Percentiles rank a stretch among this genome's conserved stretches.
phyloP scores from a whole-genome alignment of 2,113 vertebrate genomes.

The Lutjanus erythropterus region DNA sequence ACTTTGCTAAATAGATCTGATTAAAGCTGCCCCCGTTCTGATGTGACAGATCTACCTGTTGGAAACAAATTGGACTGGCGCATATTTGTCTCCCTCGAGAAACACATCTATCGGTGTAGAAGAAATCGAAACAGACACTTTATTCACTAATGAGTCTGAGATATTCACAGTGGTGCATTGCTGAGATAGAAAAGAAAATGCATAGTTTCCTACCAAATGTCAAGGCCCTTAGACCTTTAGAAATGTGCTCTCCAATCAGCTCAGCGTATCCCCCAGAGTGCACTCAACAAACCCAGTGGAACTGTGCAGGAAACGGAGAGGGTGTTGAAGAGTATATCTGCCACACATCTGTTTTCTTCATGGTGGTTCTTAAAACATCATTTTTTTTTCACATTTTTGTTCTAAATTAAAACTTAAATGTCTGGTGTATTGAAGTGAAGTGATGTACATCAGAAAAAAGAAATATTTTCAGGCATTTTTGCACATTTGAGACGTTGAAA shows the following conservation, averaged over 20 bases:
- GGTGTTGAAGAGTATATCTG: background rate
- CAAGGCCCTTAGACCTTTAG: slow-evolving; percentile 1
- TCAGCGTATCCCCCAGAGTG: slow-evolving; percentile 23
- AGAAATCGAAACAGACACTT: slow-evolving; percentile 38
- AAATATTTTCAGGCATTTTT: no score
- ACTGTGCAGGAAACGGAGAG: slow-evolving; percentile 2
- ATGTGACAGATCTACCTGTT: slow-evolving; percentile 12
- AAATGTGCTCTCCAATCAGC: slow-evolving; percentile 29
- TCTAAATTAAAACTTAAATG: background rate
- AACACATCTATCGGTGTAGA: background rate
- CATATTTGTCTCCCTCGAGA: slow-evolving; percentile 23
- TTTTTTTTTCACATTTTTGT: background rate
- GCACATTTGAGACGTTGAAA: no score
- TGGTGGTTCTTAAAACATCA: background rate
- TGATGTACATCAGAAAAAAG: background rate
- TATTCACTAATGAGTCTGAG: slow-evolving; percentile 45
- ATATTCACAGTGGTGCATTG: slow-evolving; percentile 53
- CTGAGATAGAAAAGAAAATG: slow-evolving; percentile 34
- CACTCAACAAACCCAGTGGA: background rate
- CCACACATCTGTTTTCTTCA: background rate
- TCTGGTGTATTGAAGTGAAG: background rate
- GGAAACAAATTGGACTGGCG: slow-evolving; percentile 21
- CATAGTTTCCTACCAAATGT: slow-evolving; percentile 19
- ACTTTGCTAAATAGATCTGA: slow-evolving; percentile 47
- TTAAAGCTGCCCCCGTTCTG: slow-evolving; percentile 28